Percentiles rank a stretch among this genome's conserved stretches.
These are phyloP conservation scores for Speoplatyrhinus poulsoni DNA, from an alignment of 2,113 vertebrate genomes.

Conservation along the genomic window DNA sequence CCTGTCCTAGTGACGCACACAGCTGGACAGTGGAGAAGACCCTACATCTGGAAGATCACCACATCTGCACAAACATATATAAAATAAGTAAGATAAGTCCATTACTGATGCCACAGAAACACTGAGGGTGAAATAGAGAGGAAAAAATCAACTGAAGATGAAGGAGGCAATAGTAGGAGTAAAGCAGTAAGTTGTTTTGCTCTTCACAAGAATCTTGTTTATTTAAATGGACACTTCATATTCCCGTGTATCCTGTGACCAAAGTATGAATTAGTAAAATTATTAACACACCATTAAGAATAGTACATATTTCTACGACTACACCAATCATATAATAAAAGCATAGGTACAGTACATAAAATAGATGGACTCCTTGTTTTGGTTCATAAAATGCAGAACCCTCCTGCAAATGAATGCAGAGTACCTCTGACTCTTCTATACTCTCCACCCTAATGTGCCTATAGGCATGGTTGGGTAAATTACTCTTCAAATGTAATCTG, in stretches of 20 bases:
- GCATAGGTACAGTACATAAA: background rate
- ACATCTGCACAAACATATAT: constrained; percentile 41
- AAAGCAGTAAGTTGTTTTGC: constrained; percentile 36
- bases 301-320: background rate
- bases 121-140: constrained; percentile 29
- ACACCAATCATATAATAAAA: background rate
- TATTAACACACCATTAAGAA: background rate
- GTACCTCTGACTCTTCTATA: no score
- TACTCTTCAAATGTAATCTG: no score
- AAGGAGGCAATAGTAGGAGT: constrained; percentile 47
- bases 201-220: constrained; percentile 34
- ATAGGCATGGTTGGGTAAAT: no score
- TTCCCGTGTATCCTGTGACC: constrained; percentile 84
- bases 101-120: constrained; percentile 22
- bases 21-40: constrained; percentile 50
- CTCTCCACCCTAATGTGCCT: no score
- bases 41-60: constrained; percentile 45
- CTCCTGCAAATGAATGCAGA: no score
- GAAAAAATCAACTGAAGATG: constrained; percentile 27
- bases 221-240: constrained; percentile 89
- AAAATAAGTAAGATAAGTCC: constrained; percentile 38
- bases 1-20: constrained; percentile 66
- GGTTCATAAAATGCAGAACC: no score
- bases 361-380: no score
- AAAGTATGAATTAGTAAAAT: constrained; percentile 20